Evolutionary conservation across 1,140 invertebrate species (phyloP), one percentile per base, ranked within the genome.

Genomic region (Dendroctonus ponderosae): DNA sequence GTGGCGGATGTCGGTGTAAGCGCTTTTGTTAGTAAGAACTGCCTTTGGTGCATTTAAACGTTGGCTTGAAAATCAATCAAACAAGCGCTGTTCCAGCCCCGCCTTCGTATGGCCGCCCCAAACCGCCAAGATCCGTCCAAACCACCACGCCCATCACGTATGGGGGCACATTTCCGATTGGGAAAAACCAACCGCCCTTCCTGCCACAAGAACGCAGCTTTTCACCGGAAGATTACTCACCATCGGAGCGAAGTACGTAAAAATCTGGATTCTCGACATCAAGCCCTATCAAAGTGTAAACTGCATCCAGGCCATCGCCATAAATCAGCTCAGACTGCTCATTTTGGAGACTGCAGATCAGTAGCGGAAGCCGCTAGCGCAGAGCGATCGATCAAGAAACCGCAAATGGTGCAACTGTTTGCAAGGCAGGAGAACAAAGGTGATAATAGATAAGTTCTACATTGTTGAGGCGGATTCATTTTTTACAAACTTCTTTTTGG

Each of bases 161-260:
- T 15, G 64, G 64, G 3, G 64, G 64, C 11, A 66, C 64, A 12
- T 66, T 66, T 61, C 64, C 64, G 0, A 46, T 66, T n/a, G 64
- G 56, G 4, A 66, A 66, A 37, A 41, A 66, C 26, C 57, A 60
- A 40, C 56, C 56, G 11, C 64, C 64, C 0, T 66, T 66, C 38
- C 12, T 66, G 14, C 12, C 63, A 5, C 42, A 66, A 66, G 63
- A 66, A 40, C 37, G 49, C 51, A 42, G 11, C 14, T 46, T 54
- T 6, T 54, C 52, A 7, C 37, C 40, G 1, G 62, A 65, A n/a
- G 44, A 38, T 12, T 62, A 15, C 37, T 38, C 5, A 51, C 11
- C 15, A 9, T 41, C 7, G 40, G 11, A 26, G 26, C 26, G 26
- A 26, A 26, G 26, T 26, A 46, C 43, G 43, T 46, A 46, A 46